These are phyloP conservation scores for Gila orcuttii DNA, from an alignment of 2,113 vertebrate genomes.

Conservation along the genomic window DNA sequence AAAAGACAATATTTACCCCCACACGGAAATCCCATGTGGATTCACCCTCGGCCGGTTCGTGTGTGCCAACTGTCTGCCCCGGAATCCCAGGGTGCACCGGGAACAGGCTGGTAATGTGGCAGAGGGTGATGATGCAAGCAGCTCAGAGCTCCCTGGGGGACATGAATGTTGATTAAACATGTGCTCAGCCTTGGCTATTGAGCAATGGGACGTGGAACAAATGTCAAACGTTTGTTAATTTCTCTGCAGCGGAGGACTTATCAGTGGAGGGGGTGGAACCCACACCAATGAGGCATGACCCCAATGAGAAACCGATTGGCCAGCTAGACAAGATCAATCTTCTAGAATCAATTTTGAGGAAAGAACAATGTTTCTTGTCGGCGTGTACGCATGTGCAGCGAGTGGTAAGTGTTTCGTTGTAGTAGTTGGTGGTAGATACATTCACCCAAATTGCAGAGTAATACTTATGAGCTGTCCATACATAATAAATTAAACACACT, in stretches of 20 bases:
- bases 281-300: constrained; percentile 55
- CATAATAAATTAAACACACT: not conserved
- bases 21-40: constrained; percentile 33
- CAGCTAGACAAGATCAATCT: constrained; percentile 43
- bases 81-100: constrained; percentile 56
- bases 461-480: not conserved
- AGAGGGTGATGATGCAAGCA: constrained; percentile 61
- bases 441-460: not conserved
- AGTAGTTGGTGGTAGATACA: not conserved
- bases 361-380: constrained; percentile 20
- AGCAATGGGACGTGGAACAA: constrained; percentile 67
- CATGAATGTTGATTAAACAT: constrained; percentile 74
- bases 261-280: constrained; percentile 40
- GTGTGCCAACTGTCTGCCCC: constrained; percentile 50
- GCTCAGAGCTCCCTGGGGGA: constrained; percentile 60
- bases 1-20: constrained; percentile 45
- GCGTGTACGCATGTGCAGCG: not conserved
- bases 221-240: constrained; percentile 70
- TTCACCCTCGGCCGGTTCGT: constrained; percentile 9
- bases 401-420: not conserved
- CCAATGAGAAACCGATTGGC: constrained; percentile 39
- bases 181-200: constrained; percentile 70
- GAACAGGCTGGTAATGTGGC: constrained; percentile 52
- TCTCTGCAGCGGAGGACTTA: constrained; percentile 45
- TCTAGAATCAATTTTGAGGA: constrained; percentile 36